A percentile compares a stretch with the other conserved stretches of the same genome.
These are phyloP conservation scores for Diogma glabrata DNA, from an alignment of 2,888 invertebrate species.

Conservation along the genomic window DNA sequence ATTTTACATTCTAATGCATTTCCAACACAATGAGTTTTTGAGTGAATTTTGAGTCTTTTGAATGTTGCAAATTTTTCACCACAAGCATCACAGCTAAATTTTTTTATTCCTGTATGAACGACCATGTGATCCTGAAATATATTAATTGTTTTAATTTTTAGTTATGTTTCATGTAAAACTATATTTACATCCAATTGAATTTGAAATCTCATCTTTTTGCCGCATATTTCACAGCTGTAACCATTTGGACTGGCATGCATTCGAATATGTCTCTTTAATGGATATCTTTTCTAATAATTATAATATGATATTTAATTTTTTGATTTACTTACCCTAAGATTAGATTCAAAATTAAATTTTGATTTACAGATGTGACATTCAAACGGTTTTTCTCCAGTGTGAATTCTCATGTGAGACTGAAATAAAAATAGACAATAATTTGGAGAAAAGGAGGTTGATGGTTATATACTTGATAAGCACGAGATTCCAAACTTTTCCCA, in stretches of 20 bases:
- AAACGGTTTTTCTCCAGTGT: not conserved
- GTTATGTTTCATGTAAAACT: no score
- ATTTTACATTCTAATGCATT: not conserved
- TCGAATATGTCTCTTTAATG: not conserved
- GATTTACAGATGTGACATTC: not conserved
- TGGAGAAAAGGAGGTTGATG: no score
- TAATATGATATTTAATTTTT: no score
- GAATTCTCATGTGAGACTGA: not conserved
- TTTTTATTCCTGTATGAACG: not conserved
- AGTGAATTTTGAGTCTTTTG: not conserved
- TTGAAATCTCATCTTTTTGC: not conserved
- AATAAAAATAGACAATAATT: no score
- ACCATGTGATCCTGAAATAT: not conserved
- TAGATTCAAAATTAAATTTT: not conserved
- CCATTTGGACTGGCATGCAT: not conserved
- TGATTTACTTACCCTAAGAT: no score
- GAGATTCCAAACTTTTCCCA: not conserved
- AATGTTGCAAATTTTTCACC: not conserved
- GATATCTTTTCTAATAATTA: no score
- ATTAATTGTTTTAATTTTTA: no score
- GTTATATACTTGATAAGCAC: not conserved
- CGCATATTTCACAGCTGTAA: not conserved
- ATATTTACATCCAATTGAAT: not conserved
- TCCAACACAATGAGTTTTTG: not conserved
- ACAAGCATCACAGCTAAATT: not conserved